Evolutionary conservation across 2,888 invertebrate genomes (phyloP).

Genomic region (Lepidonotus clava): DNA sequence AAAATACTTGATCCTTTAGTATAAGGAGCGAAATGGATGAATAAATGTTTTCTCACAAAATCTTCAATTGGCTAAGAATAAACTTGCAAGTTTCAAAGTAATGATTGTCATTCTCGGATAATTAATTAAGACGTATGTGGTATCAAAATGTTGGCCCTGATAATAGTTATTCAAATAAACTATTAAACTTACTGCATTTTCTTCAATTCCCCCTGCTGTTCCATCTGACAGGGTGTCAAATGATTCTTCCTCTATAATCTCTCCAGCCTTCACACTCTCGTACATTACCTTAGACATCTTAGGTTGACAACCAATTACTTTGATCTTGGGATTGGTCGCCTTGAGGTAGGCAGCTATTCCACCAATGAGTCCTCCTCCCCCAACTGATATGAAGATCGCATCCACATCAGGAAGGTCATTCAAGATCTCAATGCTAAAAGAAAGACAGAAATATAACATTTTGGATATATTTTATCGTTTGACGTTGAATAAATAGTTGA

Average conservation of each 20-base stretch:
- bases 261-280: slow-evolving; percentile 68
- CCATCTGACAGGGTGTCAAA: slow-evolving; percentile 71
- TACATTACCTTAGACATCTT: slow-evolving; percentile 70
- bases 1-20: not conserved
- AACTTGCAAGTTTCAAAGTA: not conserved
- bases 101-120: not conserved
- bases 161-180: not conserved
- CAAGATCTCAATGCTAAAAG: slow-evolving; percentile 68
- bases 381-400: slow-evolving; percentile 69
- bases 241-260: slow-evolving; percentile 68
- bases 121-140: not conserved
- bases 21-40: not conserved
- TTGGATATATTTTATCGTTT: too few species aligned
- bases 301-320: slow-evolving; percentile 72
- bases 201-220: slow-evolving; percentile 70
- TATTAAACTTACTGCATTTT: slow-evolving; percentile 59
- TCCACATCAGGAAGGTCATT: slow-evolving; percentile 68
- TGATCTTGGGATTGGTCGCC: slow-evolving; percentile 65
- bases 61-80: not conserved
- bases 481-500: too few species aligned
- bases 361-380: slow-evolving; percentile 71
- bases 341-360: slow-evolving; percentile 71
- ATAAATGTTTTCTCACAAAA: not conserved
- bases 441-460: too few species aligned
- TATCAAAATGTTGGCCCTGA: not conserved